Conservation (phyloP, 1,140 invertebrate genomes). For the Arctopsyche grandis region DNA sequence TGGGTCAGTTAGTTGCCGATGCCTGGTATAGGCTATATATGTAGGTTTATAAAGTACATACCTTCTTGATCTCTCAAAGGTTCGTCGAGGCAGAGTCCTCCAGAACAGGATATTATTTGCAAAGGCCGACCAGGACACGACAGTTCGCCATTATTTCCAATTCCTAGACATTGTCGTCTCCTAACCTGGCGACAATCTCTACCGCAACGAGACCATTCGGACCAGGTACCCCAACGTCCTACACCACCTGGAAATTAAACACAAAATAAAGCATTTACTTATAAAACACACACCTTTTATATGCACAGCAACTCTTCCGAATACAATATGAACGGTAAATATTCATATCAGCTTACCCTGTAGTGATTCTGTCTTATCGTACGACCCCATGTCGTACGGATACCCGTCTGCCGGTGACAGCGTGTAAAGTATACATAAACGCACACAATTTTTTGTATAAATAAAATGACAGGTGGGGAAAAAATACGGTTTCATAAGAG, state of each 20-base stretch:
- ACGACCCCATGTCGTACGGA: conserved; percentile 40
- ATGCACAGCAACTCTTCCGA: too few relatives aligned
- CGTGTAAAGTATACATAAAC: background rate
- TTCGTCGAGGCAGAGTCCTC: conserved; percentile 44
- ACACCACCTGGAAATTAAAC: conserved; percentile 56
- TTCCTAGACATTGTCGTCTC: conserved; percentile 79
- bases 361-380: conserved; percentile 51
- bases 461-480: background rate
- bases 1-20: too few relatives aligned
- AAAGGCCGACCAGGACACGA: conserved; percentile 61
- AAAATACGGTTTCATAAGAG: background rate
- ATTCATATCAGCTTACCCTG: conserved; percentile 40
- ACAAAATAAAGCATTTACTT: background rate
- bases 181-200: conserved; percentile 85
- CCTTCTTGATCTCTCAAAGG: conserved; percentile 44
- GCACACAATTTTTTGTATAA: conserved; percentile 3
- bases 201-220: conserved; percentile 87
- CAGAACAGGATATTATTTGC: conserved; percentile 61
- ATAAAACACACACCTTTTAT: too few relatives aligned
- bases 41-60: conserved; percentile 28
- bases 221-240: conserved; percentile 86
- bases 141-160: conserved; percentile 58
- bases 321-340: background rate
- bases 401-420: conserved; percentile 45
- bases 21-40: too few relatives aligned